Conservation (phyloP, 1,140 invertebrate genomes). For the Dendroctonus valens region DNA sequence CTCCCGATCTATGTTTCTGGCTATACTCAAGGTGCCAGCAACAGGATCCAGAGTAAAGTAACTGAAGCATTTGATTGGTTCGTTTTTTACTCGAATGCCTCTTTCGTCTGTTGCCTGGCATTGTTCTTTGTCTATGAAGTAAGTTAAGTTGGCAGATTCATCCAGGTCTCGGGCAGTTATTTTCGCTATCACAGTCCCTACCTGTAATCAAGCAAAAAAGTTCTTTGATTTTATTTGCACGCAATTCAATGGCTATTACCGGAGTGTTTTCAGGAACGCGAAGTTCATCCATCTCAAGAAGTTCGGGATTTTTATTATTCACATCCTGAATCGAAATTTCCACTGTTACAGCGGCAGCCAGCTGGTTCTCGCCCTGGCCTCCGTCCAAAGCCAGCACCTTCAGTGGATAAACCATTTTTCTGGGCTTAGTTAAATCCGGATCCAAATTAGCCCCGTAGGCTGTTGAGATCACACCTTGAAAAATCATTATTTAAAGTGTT, state of each 20-base stretch:
- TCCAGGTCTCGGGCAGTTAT: slow-evolving; percentile 78
- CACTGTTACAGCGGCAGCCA: slow-evolving; percentile 68
- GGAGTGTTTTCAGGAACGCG: slow-evolving; percentile 74
- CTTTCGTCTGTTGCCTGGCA: slow-evolving; percentile 81
- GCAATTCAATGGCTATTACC: slow-evolving; percentile 52
- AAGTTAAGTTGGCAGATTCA: slow-evolving; percentile 71
- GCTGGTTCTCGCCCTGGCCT: slow-evolving; percentile 76
- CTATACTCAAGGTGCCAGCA: slow-evolving; percentile 68
- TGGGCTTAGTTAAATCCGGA: slow-evolving; percentile 79
- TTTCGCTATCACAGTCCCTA: slow-evolving; percentile 67
- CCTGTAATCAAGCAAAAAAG: slow-evolving; percentile 51
- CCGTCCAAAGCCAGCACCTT: slow-evolving; percentile 81
- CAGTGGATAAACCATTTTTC: slow-evolving; percentile 65
- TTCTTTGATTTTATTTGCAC: neutral
- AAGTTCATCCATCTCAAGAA: slow-evolving; percentile 68
- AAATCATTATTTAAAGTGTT: neutral
- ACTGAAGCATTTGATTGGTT: slow-evolving; percentile 71
- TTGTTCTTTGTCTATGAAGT: slow-evolving; percentile 65
- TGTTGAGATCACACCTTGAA: slow-evolving; percentile 65
- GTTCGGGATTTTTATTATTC: slow-evolving; percentile 83
- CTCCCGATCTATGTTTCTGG: slow-evolving; percentile 77
- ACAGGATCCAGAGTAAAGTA: slow-evolving; percentile 73
- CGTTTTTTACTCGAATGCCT: slow-evolving; percentile 64
- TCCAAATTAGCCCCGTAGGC: slow-evolving; percentile 84
- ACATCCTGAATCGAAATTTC: slow-evolving; percentile 87